Evolutionary conservation across 1,140 invertebrate species (phyloP), one percentile per base, ranked within the genome.

Genomic region (Pararge aegeria): DNA sequence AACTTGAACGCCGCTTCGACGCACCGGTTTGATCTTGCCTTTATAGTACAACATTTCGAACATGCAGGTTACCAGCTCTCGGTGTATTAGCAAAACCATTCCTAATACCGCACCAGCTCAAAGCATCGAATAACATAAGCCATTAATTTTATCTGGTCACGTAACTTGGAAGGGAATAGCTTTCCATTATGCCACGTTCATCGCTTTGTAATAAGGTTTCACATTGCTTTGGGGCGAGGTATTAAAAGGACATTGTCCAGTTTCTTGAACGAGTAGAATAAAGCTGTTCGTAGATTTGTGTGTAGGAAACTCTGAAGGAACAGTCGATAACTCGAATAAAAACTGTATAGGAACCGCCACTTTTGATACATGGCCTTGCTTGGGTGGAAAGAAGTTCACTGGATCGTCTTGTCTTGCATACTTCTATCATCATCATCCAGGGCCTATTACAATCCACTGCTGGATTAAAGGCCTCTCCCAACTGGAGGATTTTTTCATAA

Each of bases 61-160:
- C 5, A 30, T 10, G 4, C 4, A 10, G n/a, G 10, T 12, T 12
- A 34, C 30, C 3, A 0, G 30, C 30, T 34, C 10, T 34, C 12
- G 10, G 3, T 34, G 7, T 34, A 34, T 34, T 12, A 34, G 30
- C 18, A 42, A 16, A 6, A 1, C 38, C 13, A 15, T 46, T 46
- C 42, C 42, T 20, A 20, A 20, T 20, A 46, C 42, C 16, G 19
- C 16, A 16, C 38, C 16, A 46, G 10, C 7, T 46, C 10, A 46
- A 20, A 46, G 42, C 18, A 20, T 20, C 16, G 19, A 46, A 49
- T 49, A 49, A 49, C 24, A 49, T 27, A 21, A 13, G 46, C 21
- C 24, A 49, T 49, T 49, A 49, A 49, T 49, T 49, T 49, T 49
- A 49, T 49, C 46, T 29, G 46, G 21, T 49, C 46, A 49, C 46